Evolutionary conservation across 2,797 vertebrate species (phyloP), one percentile per base, ranked within the genome.

Genomic region (Lates japonicus): DNA sequence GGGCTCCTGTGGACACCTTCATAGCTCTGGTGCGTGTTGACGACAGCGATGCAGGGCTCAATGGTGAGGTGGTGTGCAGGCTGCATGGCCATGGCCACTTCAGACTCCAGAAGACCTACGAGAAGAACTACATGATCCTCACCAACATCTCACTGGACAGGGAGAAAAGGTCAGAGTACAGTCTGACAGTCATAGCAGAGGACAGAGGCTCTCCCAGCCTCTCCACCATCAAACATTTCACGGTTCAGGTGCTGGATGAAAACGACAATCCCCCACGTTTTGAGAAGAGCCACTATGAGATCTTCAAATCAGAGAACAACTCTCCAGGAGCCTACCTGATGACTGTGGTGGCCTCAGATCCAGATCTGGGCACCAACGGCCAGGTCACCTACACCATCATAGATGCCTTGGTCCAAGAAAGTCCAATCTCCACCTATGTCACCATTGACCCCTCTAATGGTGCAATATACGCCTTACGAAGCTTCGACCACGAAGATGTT

Each of bases 41-140:
- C 29, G 98, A 99, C 91, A 96, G 91, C 10, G 98, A 99, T 60
- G 95, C 97, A 0, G 98, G 98, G 1, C 81, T 95, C 48, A 99
- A 98, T 20, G 98, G 98, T 0, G 98, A 99, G 83, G 91, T 98
- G 19, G 89, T 96, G 20, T 99, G 98, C 90, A 96, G 95, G 62
- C 96, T 99, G 12, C 98, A 98, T 0, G 98, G 98, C 0, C 98
- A 99, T 0, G 97, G 98, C 0, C 98, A 98, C 90, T 99, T 99
- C 90, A 96, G 97, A 83, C 96, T 99, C 48, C 97, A 99, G 87
- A 98, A 98, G 90, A 99, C 97, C 52, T 96, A 99, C 0, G 98
- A 99, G 87, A 99, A 97, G 85, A 99, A 99, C 92, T 99, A 98
- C 81, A 96, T 99, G 93, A 98, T 99, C 88, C 92, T 99, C 81